Evolutionary conservation across 2,888 invertebrate genomes (phyloP).

Genomic region (Sylvicola cinctus): DNA sequence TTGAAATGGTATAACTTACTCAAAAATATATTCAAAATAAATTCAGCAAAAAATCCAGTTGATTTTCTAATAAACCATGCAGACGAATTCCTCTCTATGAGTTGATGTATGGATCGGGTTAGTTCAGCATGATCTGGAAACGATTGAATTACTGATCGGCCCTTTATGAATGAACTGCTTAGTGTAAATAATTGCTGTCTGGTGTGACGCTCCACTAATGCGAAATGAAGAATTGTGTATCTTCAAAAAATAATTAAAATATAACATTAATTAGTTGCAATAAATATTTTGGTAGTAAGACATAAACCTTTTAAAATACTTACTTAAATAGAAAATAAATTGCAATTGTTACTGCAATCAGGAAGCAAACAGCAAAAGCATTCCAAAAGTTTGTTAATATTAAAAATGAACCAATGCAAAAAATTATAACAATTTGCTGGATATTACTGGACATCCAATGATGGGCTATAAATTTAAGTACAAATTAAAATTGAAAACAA

Average conservation of each 20-base stretch:
- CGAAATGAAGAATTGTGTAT: constrained; percentile 5
- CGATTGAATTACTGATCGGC: constrained; percentile 7
- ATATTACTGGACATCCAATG: not conserved
- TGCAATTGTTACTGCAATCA: not conserved
- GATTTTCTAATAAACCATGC: constrained; percentile 6
- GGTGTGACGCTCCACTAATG: constrained; percentile 4
- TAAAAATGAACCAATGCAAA: not conserved
- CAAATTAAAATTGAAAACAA: no score
- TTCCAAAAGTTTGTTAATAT: not conserved
- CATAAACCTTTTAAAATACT: no score
- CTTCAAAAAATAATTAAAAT: constrained; percentile 1
- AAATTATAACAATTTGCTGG: not conserved
- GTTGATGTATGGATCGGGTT: not conserved
- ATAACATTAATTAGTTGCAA: no score
- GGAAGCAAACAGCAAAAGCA: not conserved
- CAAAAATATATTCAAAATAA: constrained; percentile 4
- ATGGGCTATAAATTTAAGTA: not conserved
- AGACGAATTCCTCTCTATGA: constrained; percentile 6
- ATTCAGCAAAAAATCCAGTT: constrained; percentile 5
- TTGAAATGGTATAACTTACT: not conserved
- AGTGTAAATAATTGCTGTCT: constrained; percentile 3
- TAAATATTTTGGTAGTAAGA: no score
- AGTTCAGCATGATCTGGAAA: constrained; percentile 5
- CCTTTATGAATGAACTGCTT: constrained; percentile 4
- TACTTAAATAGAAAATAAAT: not conserved